A percentile compares a stretch with the other conserved stretches of the same genome.
Evolutionary conservation across 1,140 invertebrate species (phyloP).

Genomic region (Cecropterus lyciades): DNA sequence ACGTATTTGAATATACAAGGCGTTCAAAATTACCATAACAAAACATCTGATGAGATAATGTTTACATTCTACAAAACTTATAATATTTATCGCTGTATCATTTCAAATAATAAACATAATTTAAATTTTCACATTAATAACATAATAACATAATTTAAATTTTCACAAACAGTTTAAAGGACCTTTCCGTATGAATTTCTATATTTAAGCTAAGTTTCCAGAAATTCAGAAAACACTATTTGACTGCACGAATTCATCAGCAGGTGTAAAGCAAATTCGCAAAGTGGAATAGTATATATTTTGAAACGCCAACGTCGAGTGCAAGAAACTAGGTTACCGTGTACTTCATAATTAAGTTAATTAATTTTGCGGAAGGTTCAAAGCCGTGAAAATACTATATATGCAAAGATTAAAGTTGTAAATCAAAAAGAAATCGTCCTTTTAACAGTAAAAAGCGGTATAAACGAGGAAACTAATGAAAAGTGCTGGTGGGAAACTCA

Average conservation of each 20-base stretch:
- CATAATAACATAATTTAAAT: neutral
- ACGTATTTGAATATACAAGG: no score
- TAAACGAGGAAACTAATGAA: conserved; percentile 34
- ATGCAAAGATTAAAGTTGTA: conserved; percentile 15
- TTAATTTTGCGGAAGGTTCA: neutral
- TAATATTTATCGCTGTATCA: no score
- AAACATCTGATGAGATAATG: no score
- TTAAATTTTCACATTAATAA: no score
- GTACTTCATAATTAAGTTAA: neutral
- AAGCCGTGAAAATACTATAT: neutral
- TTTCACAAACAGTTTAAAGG: neutral
- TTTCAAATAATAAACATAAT: no score
- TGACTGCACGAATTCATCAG: neutral
- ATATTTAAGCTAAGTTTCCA: neutral
- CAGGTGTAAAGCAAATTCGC: neutral
- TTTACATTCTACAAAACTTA: no score
- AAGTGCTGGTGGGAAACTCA: conserved; percentile 26
- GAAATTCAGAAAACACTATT: neutral
- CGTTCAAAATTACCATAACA: no score
- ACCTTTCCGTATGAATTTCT: neutral
- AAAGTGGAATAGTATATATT: neutral
- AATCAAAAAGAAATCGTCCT: conserved; percentile 10
- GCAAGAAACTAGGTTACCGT: neutral
- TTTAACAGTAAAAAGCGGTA: conserved; percentile 13
- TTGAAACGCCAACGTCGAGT: neutral